Percentiles rank a stretch among this genome's conserved stretches.
phyloP scores from a whole-genome alignment of 2,797 vertebrate genomes.

The Epinephelus coioides region DNA sequence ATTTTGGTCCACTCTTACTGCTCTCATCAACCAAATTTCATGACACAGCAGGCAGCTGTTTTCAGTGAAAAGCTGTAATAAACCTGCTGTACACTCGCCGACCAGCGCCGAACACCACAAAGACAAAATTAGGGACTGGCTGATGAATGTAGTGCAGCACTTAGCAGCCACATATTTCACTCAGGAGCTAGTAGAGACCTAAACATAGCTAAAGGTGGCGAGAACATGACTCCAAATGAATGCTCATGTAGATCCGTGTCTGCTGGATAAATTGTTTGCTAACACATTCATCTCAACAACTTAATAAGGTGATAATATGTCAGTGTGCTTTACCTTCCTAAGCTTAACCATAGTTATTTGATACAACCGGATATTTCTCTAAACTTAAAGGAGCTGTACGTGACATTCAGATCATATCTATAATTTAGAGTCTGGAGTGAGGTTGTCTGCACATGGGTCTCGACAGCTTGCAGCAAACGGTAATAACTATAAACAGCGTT shows the following conservation, averaged over 20 bases:
- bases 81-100: neutral
- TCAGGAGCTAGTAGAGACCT: neutral
- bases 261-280: no score
- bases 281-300: neutral
- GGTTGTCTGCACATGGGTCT: no score
- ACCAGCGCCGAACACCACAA: neutral
- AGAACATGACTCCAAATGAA: neutral
- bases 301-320: neutral
- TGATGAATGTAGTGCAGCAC: neutral
- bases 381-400: no score
- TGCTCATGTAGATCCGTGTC: neutral
- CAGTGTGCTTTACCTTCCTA: neutral
- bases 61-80: neutral
- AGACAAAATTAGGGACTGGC: neutral
- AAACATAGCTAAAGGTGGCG: neutral
- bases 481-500: no score
- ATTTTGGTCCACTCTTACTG: neutral
- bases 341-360: neutral
- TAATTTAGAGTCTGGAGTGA: no score
- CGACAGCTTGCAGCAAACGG: no score
- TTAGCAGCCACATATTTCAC: slow-evolving; percentile 3
- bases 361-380: no score
- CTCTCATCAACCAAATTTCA: neutral
- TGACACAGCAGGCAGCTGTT: neutral
- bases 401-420: no score